Evolutionary conservation across 30 jellyfish, hydroid and myxozoan genomes (phyloP).

Genomic region (Thelohanellus kitauei): DNA sequence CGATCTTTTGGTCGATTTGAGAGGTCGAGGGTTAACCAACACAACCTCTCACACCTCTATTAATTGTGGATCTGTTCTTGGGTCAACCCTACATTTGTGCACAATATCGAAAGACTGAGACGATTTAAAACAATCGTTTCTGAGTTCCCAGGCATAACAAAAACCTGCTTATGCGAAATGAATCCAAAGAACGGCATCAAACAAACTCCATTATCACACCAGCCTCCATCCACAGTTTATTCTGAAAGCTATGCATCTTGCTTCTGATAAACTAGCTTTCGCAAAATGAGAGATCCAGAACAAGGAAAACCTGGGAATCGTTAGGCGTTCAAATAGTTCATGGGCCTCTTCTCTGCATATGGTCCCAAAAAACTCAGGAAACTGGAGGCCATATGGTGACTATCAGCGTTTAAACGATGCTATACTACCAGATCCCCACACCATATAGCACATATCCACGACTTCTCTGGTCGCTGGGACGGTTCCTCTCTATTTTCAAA

Average conservation of each 20-base stretch:
- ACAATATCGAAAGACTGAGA: too few relatives aligned
- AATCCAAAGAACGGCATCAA: constrained; percentile 8
- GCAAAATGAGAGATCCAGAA: constrained; percentile 12
- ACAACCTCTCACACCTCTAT: constrained; percentile 1
- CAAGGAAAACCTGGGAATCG: constrained; percentile 20
- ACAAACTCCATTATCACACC: constrained; percentile 10
- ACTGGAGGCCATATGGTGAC: constrained; percentile 4
- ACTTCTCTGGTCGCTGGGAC: neutral
- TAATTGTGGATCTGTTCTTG: constrained; percentile 1
- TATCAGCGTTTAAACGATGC: neutral
- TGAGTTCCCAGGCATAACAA: constrained; percentile 2
- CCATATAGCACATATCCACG: neutral
- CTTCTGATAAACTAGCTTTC: constrained; percentile 8
- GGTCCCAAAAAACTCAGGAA: too few relatives aligned
- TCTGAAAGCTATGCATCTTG: constrained; percentile 15
- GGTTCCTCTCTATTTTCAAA: neutral
- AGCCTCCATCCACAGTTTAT: constrained; percentile 4
- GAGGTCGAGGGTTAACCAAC: constrained; percentile 4
- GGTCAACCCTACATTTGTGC: too few relatives aligned
- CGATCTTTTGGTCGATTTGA: constrained; percentile 4
- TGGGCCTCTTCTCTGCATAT: too few relatives aligned
- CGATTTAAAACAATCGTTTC: too few relatives aligned
- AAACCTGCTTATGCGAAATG: constrained; percentile 7
- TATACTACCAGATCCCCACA: neutral
- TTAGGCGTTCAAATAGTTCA: constrained; percentile 11